phyloP scores from a whole-genome alignment of 2,888 invertebrate genomes.

The Cantharis nigra region DNA sequence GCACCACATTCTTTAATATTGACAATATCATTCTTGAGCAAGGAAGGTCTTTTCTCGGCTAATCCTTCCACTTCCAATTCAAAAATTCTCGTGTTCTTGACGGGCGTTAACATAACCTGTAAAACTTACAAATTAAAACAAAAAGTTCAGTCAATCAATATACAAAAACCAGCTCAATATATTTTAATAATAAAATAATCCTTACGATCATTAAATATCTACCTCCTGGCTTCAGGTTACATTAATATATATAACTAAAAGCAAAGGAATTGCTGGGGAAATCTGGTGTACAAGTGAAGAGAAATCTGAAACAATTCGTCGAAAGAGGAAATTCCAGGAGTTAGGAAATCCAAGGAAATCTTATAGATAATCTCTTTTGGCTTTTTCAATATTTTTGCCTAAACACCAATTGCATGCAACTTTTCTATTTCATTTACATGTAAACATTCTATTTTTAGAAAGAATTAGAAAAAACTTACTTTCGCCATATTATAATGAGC shows the following conservation, averaged over 20 bases:
- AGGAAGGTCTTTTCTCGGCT: constrained; percentile 70
- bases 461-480: constrained; percentile 40
- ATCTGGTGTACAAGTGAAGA: too few species aligned
- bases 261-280: too few species aligned
- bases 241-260: not conserved
- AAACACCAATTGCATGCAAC: too few species aligned
- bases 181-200: not conserved
- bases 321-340: too few species aligned
- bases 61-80: constrained; percentile 66
- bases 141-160: not conserved
- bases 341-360: too few species aligned
- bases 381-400: too few species aligned
- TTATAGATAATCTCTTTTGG: too few species aligned
- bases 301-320: too few species aligned
- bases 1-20: constrained; percentile 49
- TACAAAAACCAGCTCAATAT: too few species aligned
- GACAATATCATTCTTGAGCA: constrained; percentile 64
- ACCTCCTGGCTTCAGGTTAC: not conserved
- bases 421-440: too few species aligned
- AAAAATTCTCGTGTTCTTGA: constrained; percentile 34
- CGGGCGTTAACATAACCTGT: constrained; percentile 5
- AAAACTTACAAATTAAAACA: not conserved
- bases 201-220: too few species aligned
- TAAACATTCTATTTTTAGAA: too few species aligned
- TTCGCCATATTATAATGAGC: constrained; percentile 49